A percentile compares a stretch with the other conserved stretches of the same genome.
Evolutionary conservation across 1,140 invertebrate genomes (phyloP).

Genomic region (Eufriesea mexicana): DNA sequence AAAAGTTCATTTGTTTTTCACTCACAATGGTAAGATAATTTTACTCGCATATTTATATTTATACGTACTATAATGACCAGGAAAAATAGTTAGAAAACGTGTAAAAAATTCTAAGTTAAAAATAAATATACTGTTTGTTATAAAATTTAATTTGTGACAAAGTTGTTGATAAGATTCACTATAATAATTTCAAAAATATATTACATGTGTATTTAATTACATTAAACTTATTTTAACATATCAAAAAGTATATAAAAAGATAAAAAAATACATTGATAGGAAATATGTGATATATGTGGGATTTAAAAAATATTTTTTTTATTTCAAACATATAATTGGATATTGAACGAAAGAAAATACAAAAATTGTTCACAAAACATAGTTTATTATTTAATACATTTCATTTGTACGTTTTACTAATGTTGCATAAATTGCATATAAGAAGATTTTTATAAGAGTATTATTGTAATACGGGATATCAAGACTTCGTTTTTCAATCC

Average conservation of each 20-base stretch:
- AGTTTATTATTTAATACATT: background rate
- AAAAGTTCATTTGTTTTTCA: slow-evolving; percentile 18
- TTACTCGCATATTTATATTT: background rate
- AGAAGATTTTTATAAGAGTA: background rate
- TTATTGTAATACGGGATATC: background rate
- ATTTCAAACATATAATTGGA: background rate
- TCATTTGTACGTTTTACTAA: slow-evolving; percentile 1
- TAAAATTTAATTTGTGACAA: slow-evolving; percentile 11
- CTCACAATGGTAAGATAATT: background rate
- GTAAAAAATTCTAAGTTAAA: slow-evolving; percentile 21
- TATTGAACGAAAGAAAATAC: background rate
- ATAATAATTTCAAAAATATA: too few species aligned
- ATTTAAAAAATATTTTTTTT: background rate
- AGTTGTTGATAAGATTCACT: too few species aligned
- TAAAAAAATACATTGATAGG: too few species aligned
- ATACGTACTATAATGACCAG: background rate
- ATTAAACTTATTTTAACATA: too few species aligned
- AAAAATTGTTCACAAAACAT: background rate
- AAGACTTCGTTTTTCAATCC: background rate
- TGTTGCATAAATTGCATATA: background rate
- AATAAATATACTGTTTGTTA: slow-evolving; percentile 55
- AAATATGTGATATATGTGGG: background rate
- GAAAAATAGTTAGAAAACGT: background rate
- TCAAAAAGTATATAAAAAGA: too few species aligned
- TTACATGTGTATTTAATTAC: too few species aligned